Base-by-base conservation (phyloP, 1,140 invertebrate species). In the Lanistes nyassanus region DNA sequence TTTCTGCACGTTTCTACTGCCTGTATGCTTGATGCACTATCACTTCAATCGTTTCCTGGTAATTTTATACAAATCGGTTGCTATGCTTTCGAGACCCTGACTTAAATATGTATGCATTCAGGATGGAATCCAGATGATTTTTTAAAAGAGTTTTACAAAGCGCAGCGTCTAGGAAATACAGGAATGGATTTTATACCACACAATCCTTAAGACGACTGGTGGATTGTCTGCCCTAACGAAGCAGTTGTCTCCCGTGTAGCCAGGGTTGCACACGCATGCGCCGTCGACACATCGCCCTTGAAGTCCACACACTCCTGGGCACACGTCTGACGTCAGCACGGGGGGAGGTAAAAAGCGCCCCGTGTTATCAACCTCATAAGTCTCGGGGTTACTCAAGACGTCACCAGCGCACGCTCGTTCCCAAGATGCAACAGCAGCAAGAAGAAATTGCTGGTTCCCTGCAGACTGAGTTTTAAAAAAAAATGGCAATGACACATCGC, bases 291-390 rank as follows among this genome's bases (percentile, higher is more conserved):
- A 81, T 19, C 23, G 68, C 5, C 80, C 80, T 34, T 62, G 68
- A 53, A 74, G 23, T 26, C 70, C 75, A 31, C 80, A 81, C 53
- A 80, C 76, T 36, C 79, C 78, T 5, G 76, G 80, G 75, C 80
- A 81, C 21, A 69, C 60, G 6, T 47, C 36, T 26, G 47, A 58
- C 3, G 70, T 66, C 16, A 74, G 55, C 2, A 70, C 62, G 13
- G 69, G n/a, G 11, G 69, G 58, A n/a, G 74, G 65, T 34, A 74
- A n/a, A 31, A 67, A 58, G 9, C 75, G 58, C 19, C 73, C 73
- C 11, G n/a, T 64, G 29, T 51, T 42, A 9, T 76, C 74, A 9
- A 71, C 62, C 6, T 19, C 62, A 53, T 77, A 79, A 31, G 75
- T 79, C 23, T 29, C 74, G 4, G 74, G 53, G 72, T 81, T 71